These are phyloP conservation scores for Asteroscopus sphinx DNA, from an alignment of 2,888 invertebrate genomes.

Conservation along the genomic window DNA sequence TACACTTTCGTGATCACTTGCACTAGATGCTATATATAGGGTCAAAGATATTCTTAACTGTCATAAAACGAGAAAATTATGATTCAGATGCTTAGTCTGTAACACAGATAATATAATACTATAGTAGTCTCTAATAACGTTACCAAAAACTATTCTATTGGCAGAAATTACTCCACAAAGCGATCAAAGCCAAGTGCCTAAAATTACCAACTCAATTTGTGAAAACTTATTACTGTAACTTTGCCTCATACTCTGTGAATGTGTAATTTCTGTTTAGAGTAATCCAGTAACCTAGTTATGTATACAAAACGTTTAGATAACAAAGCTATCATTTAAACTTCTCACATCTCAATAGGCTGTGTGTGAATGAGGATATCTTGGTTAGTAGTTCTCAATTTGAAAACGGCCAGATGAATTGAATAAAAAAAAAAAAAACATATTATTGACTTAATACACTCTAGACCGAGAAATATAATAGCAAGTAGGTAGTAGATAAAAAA, in stretches of 20 bases:
- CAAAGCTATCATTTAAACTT: conserved; percentile 23
- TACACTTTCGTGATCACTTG: too few species aligned
- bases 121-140: background rate
- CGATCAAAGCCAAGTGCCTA: conserved; percentile 7
- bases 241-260: background rate
- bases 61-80: too few species aligned
- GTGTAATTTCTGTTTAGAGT: conserved; percentile 21
- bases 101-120: too few species aligned
- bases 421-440: too few species aligned
- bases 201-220: conserved; percentile 14
- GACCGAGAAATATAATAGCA: too few species aligned
- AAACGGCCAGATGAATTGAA: too few species aligned
- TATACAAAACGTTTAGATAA: conserved; percentile 19
- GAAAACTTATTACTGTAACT: conserved; percentile 15
- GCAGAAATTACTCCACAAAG: conserved; percentile 8
- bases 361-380: background rate
- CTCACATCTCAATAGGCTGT: background rate
- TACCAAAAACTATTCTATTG: background rate
- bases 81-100: too few species aligned
- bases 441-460: too few species aligned
- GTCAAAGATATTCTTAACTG: too few species aligned
- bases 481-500: too few species aligned
- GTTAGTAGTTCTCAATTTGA: too few species aligned
- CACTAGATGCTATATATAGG: too few species aligned
- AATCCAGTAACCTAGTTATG: conserved; percentile 11